Percentiles rank a stretch among this genome's conserved stretches.
Conservation (phyloP, 2,113 vertebrate species). For the Chunga burmeisteri region DNA sequence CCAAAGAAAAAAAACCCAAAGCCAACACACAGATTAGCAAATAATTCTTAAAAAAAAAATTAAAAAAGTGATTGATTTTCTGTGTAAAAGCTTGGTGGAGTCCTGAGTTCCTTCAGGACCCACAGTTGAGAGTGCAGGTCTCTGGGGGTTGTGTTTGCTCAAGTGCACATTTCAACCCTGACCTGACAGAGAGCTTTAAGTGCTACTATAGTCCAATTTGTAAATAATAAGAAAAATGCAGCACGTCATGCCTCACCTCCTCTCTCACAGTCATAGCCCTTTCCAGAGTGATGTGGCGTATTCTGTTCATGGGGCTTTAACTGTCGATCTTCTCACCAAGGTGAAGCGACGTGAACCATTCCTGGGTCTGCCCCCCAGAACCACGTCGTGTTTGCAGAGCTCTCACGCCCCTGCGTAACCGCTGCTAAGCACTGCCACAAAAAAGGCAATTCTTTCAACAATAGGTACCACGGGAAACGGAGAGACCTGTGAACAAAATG, state of each 20-base stretch:
- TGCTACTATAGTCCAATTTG: background rate
- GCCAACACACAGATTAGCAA: background rate
- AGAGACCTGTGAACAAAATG: background rate
- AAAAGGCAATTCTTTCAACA: background rate
- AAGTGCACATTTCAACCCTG: background rate
- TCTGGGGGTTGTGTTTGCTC: background rate
- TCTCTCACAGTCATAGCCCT: background rate
- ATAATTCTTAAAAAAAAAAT: background rate
- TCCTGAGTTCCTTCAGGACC: background rate
- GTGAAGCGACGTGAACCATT: background rate
- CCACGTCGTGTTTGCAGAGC: background rate
- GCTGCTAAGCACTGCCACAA: background rate
- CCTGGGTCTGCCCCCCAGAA: background rate
- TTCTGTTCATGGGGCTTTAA: background rate
- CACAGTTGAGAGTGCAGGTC: background rate
- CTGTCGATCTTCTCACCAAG: background rate
- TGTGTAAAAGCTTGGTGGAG: background rate
- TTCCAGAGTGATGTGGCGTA: background rate
- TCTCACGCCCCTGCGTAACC: background rate
- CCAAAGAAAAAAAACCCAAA: background rate
- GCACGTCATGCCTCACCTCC: background rate
- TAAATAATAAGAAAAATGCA: background rate
- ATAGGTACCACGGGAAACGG: background rate
- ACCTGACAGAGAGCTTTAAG: background rate
- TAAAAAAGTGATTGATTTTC: background rate